Evolutionary conservation across 2,797 vertebrate genomes (phyloP), one percentile per base, ranked within the genome.

Genomic region (Agapornis canus): DNA sequence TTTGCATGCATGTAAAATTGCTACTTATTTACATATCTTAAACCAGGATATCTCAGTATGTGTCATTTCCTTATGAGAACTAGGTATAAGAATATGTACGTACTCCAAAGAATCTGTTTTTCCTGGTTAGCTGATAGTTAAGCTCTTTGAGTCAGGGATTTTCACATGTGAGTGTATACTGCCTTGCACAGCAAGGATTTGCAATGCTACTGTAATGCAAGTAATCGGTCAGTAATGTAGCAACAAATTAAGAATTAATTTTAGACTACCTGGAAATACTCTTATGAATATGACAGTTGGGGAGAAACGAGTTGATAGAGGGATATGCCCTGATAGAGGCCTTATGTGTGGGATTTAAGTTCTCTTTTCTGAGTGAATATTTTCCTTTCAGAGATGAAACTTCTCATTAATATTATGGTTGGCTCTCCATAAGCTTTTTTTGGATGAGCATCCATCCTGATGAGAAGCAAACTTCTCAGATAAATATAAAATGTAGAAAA

Each of bases 81-180:
- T 32, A 9, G 18, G 25, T 40, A 11, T 52, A 42, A 75, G 35
- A 22, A 49, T n/a, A 29, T 10, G 15, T 20, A 10, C 0, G 0
- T 45, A 81, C 65, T 71, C 70, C 59, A 84, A 48, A 76, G 11
- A 32, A 54, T 61, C 29, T 71, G 8, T 12, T 88, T 52, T 48
- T 64, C 37, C 35, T 49, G 47, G 19, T 26, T 61, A 32, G 49
- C 71, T 69, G 57, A 40, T 39, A 75, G 42, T 23, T 65, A 9
- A 90, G 6, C 25, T 81, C 27, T 60, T 60, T 48, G 64, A 17
- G 61, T 70, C 42, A 40, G 45, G n/a, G 61, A 10, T 43, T 84
- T 27, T 57, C 5, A 23, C 8, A 13, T 10, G 0, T 61, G 39
- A 35, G 42, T 51, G 25, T 83, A 10, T 3, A 22, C 21, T 51